A percentile compares a stretch with the other conserved stretches of the same genome.
These are phyloP conservation scores for Forbesichthys papilliferus DNA, from an alignment of 2,113 vertebrate species.

Conservation along the genomic window DNA sequence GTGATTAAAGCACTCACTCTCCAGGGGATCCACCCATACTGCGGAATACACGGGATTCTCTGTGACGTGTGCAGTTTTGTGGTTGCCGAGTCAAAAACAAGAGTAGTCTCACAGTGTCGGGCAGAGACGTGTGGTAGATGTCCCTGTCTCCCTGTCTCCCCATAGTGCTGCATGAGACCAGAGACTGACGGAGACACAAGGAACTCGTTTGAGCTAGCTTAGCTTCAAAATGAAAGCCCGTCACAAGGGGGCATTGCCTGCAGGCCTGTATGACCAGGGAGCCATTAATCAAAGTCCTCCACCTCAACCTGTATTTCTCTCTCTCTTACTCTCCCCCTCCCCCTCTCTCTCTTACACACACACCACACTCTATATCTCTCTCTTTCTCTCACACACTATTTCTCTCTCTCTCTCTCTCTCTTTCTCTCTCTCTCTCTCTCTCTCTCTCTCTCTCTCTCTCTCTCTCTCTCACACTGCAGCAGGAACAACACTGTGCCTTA, in stretches of 20 bases:
- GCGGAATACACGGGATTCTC: slow-evolving; percentile 18
- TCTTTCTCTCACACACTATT: background rate
- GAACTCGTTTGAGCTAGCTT: slow-evolving; percentile 3
- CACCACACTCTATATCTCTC: background rate
- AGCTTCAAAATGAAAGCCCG: slow-evolving; percentile 26
- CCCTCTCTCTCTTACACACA: background rate
- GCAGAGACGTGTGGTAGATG: background rate
- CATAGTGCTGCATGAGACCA: background rate
- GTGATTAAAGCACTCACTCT: slow-evolving; percentile 60
- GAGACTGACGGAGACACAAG: slow-evolving; percentile 10
- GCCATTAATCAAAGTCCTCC: slow-evolving; percentile 25
- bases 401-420: background rate
- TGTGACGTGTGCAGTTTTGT: slow-evolving; percentile 7
- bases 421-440: background rate
- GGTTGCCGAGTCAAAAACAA: slow-evolving; percentile 35
- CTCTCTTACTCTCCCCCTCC: background rate
- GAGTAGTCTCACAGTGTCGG: background rate
- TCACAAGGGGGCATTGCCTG: slow-evolving; percentile 2
- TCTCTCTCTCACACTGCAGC: background rate
- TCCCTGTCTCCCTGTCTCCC: slow-evolving; percentile 9
- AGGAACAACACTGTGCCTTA: background rate
- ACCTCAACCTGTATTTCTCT: slow-evolving; percentile 4
- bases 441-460: slow-evolving; percentile 4
- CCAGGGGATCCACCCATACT: slow-evolving; percentile 23
- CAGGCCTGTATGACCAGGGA: slow-evolving; percentile 8